Evolutionary conservation across 2,797 vertebrate species (phyloP).

Genomic region (Eurystomus glaucurus): DNA sequence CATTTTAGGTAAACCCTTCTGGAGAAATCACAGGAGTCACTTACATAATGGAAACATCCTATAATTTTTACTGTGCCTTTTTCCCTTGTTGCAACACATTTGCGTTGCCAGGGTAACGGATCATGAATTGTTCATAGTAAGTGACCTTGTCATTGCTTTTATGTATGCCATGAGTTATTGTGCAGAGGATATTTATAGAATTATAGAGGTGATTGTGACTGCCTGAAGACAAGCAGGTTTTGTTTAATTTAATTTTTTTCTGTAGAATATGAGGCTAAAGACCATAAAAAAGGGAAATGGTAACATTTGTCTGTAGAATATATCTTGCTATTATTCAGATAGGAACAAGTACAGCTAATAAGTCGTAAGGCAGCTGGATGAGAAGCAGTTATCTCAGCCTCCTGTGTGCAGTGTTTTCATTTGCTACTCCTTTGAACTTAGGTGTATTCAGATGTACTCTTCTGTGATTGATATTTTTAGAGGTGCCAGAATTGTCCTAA

Average conservation of each 20-base stretch:
- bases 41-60: conserved; percentile 54
- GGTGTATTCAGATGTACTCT: neutral
- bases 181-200: conserved; percentile 78
- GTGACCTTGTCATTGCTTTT: conserved; percentile 78
- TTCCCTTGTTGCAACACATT: conserved; percentile 63
- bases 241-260: conserved; percentile 16
- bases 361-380: neutral
- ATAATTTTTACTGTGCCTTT: conserved; percentile 63
- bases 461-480: neutral
- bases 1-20: neutral
- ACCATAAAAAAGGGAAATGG: neutral
- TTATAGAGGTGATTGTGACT: conserved; percentile 62
- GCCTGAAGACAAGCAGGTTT: conserved; percentile 56
- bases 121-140: conserved; percentile 77
- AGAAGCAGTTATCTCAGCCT: neutral
- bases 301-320: neutral
- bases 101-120: conserved; percentile 80
- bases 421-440: neutral
- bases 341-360: neutral
- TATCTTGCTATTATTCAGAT: neutral
- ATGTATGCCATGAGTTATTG: conserved; percentile 72
- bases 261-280: conserved; percentile 1
- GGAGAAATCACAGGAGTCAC: neutral
- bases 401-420: neutral
- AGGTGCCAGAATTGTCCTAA: neutral